Conservation (phyloP, 2,113 vertebrate species). For the Tachysurus vachellii region DNA sequence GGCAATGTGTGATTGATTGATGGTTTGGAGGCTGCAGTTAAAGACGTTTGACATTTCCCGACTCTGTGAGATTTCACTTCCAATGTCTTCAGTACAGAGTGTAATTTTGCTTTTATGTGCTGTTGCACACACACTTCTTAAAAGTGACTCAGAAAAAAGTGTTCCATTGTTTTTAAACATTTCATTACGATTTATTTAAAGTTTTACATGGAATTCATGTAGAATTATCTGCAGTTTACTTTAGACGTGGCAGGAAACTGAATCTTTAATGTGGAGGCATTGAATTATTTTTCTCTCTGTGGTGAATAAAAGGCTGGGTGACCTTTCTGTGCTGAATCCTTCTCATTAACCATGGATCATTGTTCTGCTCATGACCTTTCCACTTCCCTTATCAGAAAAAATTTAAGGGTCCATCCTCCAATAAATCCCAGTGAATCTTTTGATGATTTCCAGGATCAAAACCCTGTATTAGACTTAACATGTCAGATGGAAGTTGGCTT, state of each 20-base stretch:
- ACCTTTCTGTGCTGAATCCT: not conserved
- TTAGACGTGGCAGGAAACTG: not conserved
- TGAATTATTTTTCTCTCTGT: not conserved
- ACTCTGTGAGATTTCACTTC: constrained; percentile 11
- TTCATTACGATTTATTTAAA: not conserved
- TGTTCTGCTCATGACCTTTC: not conserved
- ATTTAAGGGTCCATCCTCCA: not conserved
- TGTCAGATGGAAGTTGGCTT: not conserved
- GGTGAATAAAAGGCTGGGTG: not conserved
- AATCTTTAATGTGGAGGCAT: not conserved
- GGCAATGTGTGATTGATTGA: not conserved
- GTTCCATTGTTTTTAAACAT: not conserved
- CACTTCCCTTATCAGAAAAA: not conserved
- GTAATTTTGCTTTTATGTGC: constrained; percentile 26
- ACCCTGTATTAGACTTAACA: not conserved
- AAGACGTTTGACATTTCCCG: constrained; percentile 10
- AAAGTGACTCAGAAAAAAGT: not conserved
- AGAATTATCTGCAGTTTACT: not conserved
- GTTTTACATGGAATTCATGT: not conserved
- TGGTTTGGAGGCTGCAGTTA: not conserved
- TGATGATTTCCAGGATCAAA: not conserved
- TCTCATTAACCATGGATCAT: not conserved
- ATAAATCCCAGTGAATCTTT: not conserved
- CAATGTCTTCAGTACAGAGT: constrained; percentile 22
- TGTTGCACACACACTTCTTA: not conserved